Percentiles rank a stretch among this genome's conserved stretches.
Conservation (phyloP, 2,888 invertebrate genomes). For the Heliothis peltigera region DNA sequence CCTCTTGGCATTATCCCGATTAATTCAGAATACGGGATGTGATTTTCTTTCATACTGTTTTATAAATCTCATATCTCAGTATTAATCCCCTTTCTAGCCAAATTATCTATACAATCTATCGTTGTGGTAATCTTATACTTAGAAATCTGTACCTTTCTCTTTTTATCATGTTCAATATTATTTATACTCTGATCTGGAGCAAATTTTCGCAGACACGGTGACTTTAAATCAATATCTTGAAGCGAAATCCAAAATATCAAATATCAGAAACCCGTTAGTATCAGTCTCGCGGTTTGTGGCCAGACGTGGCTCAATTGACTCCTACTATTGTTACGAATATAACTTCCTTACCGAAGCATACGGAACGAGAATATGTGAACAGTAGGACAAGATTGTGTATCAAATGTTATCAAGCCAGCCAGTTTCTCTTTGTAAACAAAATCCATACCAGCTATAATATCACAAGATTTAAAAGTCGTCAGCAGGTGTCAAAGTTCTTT, state of each 20-base stretch:
- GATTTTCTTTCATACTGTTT: not conserved
- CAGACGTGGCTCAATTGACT: conserved; percentile 52
- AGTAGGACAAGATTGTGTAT: conserved; percentile 41
- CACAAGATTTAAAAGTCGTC: no score
- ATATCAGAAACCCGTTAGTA: conserved; percentile 53
- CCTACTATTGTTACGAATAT: conserved; percentile 50
- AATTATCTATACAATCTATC: not conserved
- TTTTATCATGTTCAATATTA: not conserved
- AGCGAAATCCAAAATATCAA: conserved; percentile 47
- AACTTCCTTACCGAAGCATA: conserved; percentile 50
- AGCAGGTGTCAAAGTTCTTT: not conserved
- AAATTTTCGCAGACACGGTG: conserved; percentile 22
- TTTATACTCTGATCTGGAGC: not conserved
- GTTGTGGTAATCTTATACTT: not conserved
- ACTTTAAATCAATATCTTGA: conserved; percentile 1
- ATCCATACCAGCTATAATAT: not conserved
- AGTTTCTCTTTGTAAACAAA: conserved; percentile 3
- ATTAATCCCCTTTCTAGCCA: not conserved
- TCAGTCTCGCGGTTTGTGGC: conserved; percentile 58
- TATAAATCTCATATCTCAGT: not conserved
- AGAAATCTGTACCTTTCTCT: not conserved
- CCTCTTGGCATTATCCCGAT: not conserved
- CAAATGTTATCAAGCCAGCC: conserved; percentile 29
- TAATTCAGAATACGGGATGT: not conserved
- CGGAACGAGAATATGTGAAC: conserved; percentile 47